These are phyloP conservation scores for Imbricaverruca yamaguchii DNA, from an alignment of 2,888 invertebrate genomes.

Conservation along the genomic window DNA sequence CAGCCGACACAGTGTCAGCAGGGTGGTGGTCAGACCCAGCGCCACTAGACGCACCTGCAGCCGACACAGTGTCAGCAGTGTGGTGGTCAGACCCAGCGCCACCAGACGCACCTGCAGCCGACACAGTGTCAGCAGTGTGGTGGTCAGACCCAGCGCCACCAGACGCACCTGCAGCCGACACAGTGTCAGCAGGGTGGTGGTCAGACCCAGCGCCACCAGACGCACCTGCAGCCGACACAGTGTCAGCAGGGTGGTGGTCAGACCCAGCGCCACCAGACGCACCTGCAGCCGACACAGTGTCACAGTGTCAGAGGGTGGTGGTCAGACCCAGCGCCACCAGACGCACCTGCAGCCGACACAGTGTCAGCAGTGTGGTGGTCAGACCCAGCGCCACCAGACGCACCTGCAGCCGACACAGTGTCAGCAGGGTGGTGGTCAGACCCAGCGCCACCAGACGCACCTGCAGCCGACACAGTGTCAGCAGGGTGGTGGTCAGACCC, in stretches of 20 bases:
- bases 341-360: conserved; percentile 41
- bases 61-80: conserved; percentile 42
- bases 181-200: conserved; percentile 46
- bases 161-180: conserved; percentile 43
- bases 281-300: conserved; percentile 39
- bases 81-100: conserved; percentile 46
- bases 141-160: conserved; percentile 46
- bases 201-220: conserved; percentile 46
- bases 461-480: conserved; percentile 39
- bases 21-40: conserved; percentile 46
- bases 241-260: conserved; percentile 47
- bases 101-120: conserved; percentile 45
- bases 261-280: conserved; percentile 46
- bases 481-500: conserved; percentile 47
- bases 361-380: conserved; percentile 47
- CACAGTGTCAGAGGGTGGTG: conserved; percentile 47
- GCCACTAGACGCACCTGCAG: conserved; percentile 46
- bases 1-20: conserved; percentile 40
- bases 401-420: conserved; percentile 40
- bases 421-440: conserved; percentile 47
- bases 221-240: conserved; percentile 41
- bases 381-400: conserved; percentile 47
- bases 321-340: conserved; percentile 46
- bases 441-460: conserved; percentile 47
- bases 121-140: conserved; percentile 44